Percentiles rank a stretch among this genome's conserved stretches.
Evolutionary conservation across 2,888 invertebrate species (phyloP).

Genomic region (Cataglyphis cursor): DNA sequence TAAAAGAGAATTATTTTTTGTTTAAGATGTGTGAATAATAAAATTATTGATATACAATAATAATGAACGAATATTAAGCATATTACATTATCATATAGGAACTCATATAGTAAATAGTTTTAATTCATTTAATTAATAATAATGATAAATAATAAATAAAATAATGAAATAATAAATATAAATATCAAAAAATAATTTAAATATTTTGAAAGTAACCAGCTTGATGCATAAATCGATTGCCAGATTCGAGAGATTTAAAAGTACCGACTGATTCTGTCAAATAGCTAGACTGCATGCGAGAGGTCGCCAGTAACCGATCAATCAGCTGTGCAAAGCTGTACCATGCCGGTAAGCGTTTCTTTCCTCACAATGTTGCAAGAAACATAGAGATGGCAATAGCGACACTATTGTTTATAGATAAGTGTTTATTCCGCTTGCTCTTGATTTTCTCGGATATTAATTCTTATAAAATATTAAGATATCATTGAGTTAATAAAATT

Average conservation of each 20-base stretch:
- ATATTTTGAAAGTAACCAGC: neutral
- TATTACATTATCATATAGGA: neutral
- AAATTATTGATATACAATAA: neutral
- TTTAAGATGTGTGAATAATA: neutral
- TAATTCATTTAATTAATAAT: neutral
- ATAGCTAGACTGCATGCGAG: neutral
- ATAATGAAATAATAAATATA: neutral
- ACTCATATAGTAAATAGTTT: neutral
- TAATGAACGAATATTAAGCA: neutral
- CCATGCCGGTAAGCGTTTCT: neutral
- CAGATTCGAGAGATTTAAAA: neutral
- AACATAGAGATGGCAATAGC: constrained; percentile 31
- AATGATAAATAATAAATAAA: neutral
- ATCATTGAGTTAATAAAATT: neutral
- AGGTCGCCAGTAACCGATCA: constrained; percentile 39
- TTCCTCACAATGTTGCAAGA: neutral
- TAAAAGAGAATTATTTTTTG: neutral
- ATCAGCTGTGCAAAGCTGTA: neutral
- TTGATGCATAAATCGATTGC: neutral
- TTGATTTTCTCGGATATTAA: neutral
- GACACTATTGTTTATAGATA: neutral
- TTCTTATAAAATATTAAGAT: neutral
- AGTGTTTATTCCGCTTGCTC: neutral
- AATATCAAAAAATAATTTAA: neutral
- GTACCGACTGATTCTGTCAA: constrained; percentile 21